Percentiles rank a stretch among this genome's conserved stretches.
These are phyloP conservation scores for Anhinga anhinga DNA, from an alignment of 2,113 vertebrate species.

Conservation along the genomic window DNA sequence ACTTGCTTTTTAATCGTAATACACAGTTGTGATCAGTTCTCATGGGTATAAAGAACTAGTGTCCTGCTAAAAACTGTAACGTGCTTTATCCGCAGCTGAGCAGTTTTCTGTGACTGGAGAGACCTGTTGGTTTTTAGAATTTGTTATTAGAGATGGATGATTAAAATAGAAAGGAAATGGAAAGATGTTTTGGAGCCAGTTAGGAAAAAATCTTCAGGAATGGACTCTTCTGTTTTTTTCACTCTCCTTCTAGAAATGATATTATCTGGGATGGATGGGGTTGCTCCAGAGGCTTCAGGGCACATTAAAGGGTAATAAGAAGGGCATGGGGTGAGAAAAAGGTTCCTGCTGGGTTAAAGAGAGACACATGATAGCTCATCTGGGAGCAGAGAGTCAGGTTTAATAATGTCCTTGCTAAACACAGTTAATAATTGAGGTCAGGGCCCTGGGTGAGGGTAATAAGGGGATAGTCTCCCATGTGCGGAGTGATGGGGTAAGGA, in stretches of 20 bases:
- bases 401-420: slow-evolving; percentile 76
- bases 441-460: slow-evolving; percentile 66
- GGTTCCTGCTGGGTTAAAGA: slow-evolving; percentile 72
- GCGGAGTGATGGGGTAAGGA: slow-evolving; percentile 56
- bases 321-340: slow-evolving; percentile 81
- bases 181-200: neutral
- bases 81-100: neutral
- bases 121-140: neutral
- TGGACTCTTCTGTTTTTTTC: neutral
- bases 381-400: slow-evolving; percentile 79
- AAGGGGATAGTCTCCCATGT: slow-evolving; percentile 67
- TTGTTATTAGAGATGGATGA: neutral
- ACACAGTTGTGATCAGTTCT: slow-evolving; percentile 14
- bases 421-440: slow-evolving; percentile 82
- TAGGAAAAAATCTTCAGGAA: slow-evolving; percentile 17
- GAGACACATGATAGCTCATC: slow-evolving; percentile 79
- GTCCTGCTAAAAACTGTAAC: neutral
- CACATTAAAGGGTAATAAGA: slow-evolving; percentile 74
- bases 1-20: slow-evolving; percentile 5
- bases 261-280: neutral
- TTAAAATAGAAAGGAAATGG: slow-evolving; percentile 8
- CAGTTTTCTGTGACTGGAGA: neutral
- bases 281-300: slow-evolving; percentile 58
- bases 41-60: neutral
- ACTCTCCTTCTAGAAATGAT: neutral